A percentile compares a stretch with the other conserved stretches of the same genome.
These are phyloP conservation scores for Molorchus minor DNA, from an alignment of 2,888 invertebrate species.

Conservation along the genomic window DNA sequence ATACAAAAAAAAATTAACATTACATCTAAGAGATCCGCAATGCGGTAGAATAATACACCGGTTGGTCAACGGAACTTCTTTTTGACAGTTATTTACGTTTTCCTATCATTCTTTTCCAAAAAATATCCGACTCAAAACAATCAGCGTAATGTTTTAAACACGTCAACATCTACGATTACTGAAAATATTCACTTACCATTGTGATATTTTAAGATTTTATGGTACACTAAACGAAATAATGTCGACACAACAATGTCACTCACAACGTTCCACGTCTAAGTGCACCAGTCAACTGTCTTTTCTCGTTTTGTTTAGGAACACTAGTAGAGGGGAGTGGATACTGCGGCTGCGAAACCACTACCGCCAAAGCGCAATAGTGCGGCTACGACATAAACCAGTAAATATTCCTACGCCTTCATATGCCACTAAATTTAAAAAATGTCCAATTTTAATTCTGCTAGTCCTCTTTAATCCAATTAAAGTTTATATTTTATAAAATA, in stretches of 20 bases:
- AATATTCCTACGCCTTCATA: slow-evolving; percentile 61
- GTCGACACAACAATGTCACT: slow-evolving; percentile 49
- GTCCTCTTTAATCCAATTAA: neutral
- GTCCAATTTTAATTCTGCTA: neutral
- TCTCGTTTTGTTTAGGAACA: slow-evolving; percentile 60
- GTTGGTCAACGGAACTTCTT: slow-evolving; percentile 49
- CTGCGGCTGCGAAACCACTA: slow-evolving; percentile 57
- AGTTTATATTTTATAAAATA: neutral
- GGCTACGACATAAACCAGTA: slow-evolving; percentile 63
- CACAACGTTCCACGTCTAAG: slow-evolving; percentile 53
- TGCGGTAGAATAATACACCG: slow-evolving; percentile 59
- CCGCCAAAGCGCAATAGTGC: slow-evolving; percentile 62
- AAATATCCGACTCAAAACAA: slow-evolving; percentile 38
- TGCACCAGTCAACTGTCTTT: slow-evolving; percentile 61
- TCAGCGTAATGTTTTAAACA: slow-evolving; percentile 7
- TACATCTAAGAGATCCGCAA: slow-evolving; percentile 53
- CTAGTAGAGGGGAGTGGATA: slow-evolving; percentile 49
- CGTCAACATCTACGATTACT: slow-evolving; percentile 46
- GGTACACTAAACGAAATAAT: slow-evolving; percentile 54
- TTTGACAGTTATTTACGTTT: slow-evolving; percentile 56
- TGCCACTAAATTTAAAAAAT: neutral
- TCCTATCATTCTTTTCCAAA: slow-evolving; percentile 39
- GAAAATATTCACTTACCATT: slow-evolving; percentile 59
- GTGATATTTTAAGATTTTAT: slow-evolving; percentile 60
- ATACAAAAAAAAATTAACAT: neutral